These are phyloP conservation scores for Accipiter cooperii DNA, from an alignment of 2,113 vertebrate species.

Conservation along the genomic window DNA sequence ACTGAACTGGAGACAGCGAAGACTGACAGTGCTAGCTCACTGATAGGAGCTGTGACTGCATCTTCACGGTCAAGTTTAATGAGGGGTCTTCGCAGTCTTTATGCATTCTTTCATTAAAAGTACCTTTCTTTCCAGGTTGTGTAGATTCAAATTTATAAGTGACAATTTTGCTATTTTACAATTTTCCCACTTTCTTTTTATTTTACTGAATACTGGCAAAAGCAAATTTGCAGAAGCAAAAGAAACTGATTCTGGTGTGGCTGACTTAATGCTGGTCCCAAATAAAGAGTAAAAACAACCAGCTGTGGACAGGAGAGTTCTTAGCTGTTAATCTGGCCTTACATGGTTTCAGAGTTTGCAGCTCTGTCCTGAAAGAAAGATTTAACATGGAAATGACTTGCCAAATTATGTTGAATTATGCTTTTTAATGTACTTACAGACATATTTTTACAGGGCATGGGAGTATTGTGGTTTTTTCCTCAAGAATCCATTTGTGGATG, in stretches of 20 bases:
- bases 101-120: neutral
- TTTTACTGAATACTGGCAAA: neutral
- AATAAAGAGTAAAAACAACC: neutral
- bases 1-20: accelerated
- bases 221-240: neutral
- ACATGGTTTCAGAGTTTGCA: neutral
- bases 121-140: neutral
- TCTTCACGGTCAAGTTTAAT: neutral
- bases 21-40: neutral
- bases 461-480: neutral
- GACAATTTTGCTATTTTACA: neutral
- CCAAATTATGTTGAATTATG: neutral
- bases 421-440: neutral
- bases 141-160: neutral
- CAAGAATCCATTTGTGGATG: neutral
- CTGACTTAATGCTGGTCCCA: neutral
- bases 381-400: neutral
- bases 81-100: neutral
- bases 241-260: neutral
- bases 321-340: neutral
- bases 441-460: neutral
- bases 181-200: neutral
- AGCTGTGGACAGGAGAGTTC: neutral
- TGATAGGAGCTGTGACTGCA: neutral
- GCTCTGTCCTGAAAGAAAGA: neutral